phyloP scores from a whole-genome alignment of 2,888 invertebrate genomes.

The Pyrocoelia pectoralis region DNA sequence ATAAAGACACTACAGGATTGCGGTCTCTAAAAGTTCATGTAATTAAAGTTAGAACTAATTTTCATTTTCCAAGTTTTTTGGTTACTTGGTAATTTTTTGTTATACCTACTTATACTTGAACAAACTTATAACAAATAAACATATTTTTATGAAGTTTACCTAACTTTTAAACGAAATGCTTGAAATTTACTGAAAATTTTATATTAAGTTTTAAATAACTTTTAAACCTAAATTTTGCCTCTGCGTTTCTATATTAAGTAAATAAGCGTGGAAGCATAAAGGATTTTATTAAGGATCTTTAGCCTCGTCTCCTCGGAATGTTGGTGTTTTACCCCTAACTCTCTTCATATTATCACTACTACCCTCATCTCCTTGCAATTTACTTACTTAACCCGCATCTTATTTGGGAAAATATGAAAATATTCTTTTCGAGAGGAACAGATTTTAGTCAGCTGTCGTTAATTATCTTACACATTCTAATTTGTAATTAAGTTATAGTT shows the following conservation, averaged over 20 bases:
- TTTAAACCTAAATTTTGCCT: constrained; percentile 20
- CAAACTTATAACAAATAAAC: background rate
- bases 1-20: no score
- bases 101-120: background rate
- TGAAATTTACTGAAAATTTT: constrained; percentile 16
- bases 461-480: no score
- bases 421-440: constrained; percentile 22
- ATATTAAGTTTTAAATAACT: constrained; percentile 17
- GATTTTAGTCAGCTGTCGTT: constrained; percentile 20
- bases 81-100: no score
- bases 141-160: background rate
- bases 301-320: constrained; percentile 31
- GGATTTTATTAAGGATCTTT: constrained; percentile 42
- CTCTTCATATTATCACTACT: constrained; percentile 36
- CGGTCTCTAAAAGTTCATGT: constrained; percentile 10
- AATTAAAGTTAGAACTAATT: constrained; percentile 18
- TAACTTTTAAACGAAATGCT: constrained; percentile 1
- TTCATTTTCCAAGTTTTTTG: constrained; percentile 8
- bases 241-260: constrained; percentile 34
- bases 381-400: constrained; percentile 39
- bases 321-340: constrained; percentile 31
- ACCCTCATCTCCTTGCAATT: constrained; percentile 39
- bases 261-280: constrained; percentile 39
- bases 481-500: no score
- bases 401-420: constrained; percentile 38